These are phyloP conservation scores for Bradypus variegatus DNA, from an alignment of 2,797 vertebrate genomes.

Conservation along the genomic window DNA sequence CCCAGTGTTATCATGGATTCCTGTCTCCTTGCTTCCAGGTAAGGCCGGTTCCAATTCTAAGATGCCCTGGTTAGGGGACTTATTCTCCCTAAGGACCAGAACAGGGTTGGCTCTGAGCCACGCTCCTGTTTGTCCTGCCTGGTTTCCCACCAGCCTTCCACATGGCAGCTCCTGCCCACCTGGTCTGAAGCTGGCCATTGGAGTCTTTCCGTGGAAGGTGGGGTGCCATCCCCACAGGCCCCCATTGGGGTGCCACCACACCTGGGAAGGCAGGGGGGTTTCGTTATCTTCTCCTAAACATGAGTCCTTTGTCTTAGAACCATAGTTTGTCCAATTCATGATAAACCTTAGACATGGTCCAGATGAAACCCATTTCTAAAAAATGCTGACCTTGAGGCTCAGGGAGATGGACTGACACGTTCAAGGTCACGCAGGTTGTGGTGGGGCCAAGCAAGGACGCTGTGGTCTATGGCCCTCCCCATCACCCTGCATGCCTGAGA, in stretches of 20 bases:
- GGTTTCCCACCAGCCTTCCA: neutral
- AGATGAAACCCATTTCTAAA: neutral
- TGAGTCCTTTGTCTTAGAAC: neutral
- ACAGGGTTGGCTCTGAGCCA: neutral
- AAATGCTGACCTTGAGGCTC: neutral
- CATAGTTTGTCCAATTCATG: accelerated
- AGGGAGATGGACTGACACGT: neutral
- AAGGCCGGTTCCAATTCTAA: neutral
- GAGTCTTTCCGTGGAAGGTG: neutral
- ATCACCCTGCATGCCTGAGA: accelerated
- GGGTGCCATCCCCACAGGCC: accelerated
- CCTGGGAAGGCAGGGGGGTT: accelerated
- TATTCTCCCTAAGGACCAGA: neutral
- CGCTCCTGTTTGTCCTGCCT: too few relatives aligned
- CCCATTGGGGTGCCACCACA: accelerated
- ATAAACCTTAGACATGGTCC: neutral
- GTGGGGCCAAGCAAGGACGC: accelerated
- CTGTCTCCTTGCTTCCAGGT: neutral
- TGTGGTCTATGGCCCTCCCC: neutral
- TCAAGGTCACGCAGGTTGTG: neutral
- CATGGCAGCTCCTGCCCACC: accelerated
- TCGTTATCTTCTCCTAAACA: too few relatives aligned
- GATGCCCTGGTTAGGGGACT: neutral
- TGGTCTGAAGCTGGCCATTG: accelerated
- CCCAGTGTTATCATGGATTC: accelerated